Evolutionary conservation across 2,113 vertebrate species (phyloP), one percentile per base, ranked within the genome.

Genomic region (Prunella fulvescens): DNA sequence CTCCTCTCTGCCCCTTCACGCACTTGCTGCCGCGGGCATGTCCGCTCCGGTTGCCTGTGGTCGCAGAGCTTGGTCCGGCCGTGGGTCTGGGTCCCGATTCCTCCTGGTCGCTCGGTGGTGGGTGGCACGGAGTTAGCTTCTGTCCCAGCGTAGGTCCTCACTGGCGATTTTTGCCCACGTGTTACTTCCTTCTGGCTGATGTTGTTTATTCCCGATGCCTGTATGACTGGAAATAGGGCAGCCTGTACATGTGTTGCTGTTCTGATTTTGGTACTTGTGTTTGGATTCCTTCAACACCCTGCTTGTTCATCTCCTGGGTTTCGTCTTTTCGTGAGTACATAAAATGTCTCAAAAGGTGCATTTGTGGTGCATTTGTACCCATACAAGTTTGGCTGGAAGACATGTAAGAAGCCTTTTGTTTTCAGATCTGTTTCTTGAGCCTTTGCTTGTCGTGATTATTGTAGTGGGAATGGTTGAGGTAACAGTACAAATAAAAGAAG

Each of bases 401-500:
- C 12, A 11, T 78, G 22, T 76, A 37, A 62, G 73, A 78, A 95
- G 66, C 65, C 61, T 92, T 66, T 79, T 72, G 45, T 96, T 95
- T 96, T 78, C 61, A 37, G 10, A 51, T 88, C 19, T 44, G 1
- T 35, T 87, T 84, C 44, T 51, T 51, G 89, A 96, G 77, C 84
- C 5, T 19, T 37, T 91, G 42, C 65, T 92, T 91, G 80, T 88
- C 81, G 81, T 35, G 51, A 54, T 93, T 91, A 64, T 94, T 91
- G 95, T 95, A 89, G 94, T 76, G 96, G 92, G 66, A 88, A 96
- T 97, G 92, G 74, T 83, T 81, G 83, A 96, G 70, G 95, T 96
- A 97, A 87, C 90, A 90, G 66, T 96, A 85, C 65, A 91, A 66
- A 87, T 96, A 94, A 95, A 98, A 96, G 71, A 95, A 97, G 81